These are phyloP conservation scores for Amiota communis DNA, from an alignment of 2,888 invertebrate genomes.

Conservation along the genomic window DNA sequence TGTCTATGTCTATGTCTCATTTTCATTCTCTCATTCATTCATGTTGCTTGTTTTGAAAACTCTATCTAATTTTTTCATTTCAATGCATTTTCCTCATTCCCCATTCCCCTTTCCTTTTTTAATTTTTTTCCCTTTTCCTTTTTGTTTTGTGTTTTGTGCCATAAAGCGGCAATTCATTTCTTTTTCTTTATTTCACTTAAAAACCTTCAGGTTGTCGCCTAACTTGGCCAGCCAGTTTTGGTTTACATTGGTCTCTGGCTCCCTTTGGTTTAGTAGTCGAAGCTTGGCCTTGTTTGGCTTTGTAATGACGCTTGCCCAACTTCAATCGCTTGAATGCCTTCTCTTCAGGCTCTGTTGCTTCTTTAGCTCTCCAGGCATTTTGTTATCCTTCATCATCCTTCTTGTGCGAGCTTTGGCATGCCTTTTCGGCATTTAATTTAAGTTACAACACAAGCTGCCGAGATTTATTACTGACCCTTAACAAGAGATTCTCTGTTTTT, in stretches of 20 bases:
- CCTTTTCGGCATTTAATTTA: constrained; percentile 68
- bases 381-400: neutral
- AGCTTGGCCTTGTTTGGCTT: constrained; percentile 23
- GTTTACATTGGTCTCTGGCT: too few relatives aligned
- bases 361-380: neutral
- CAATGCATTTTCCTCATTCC: constrained; percentile 45
- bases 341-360: constrained; percentile 28
- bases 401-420: neutral
- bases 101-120: constrained; percentile 30
- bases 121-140: constrained; percentile 38
- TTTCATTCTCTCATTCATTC: constrained; percentile 44
- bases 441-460: constrained; percentile 59
- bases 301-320: neutral
- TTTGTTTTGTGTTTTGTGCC: constrained; percentile 25
- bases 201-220: constrained; percentile 18
- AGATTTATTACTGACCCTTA: constrained; percentile 67
- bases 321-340: constrained; percentile 26
- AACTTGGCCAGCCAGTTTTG: too few relatives aligned
- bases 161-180: too few relatives aligned
- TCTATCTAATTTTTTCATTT: constrained; percentile 59
- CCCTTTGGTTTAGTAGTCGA: neutral
- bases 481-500: constrained; percentile 44
- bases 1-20: constrained; percentile 40
- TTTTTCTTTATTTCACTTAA: too few relatives aligned
- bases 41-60: constrained; percentile 59